Evolutionary conservation across 35 echinoderm and acorn worm genomes (phyloP), one percentile per base, ranked within the genome.

Genomic region (Heliocidaris tuberculata): DNA sequence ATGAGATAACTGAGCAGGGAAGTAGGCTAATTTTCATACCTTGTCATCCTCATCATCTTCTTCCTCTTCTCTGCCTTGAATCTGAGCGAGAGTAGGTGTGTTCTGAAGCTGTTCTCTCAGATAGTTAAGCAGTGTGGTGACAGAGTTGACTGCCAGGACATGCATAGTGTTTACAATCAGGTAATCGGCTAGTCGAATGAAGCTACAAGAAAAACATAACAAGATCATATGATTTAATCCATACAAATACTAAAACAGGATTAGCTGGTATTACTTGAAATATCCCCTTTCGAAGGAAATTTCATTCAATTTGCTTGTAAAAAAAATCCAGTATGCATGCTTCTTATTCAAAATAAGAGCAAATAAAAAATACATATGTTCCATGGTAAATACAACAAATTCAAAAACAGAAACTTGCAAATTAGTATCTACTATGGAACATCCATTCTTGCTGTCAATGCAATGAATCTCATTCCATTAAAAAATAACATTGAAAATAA

Each of bases 101-200:
- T 96, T 97, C 86, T 99, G 97, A 16, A 99, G 54, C 70, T 99
- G 98, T 56, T 99, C 98, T 65, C 93, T 96, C 95, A 99, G 90
- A 85, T 97, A 97, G 93, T 97, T 99, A 85, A 99, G 88, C 48
- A 99, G 92, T 6, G 98, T 97, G 48, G 98, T 96, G 35, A 99
- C 98, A 47, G 98, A 99, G 87, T 99, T 99, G 54, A 99, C 98
- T 30, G 98, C 96, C 59, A 99, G 85, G 30, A 99, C 97, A 94
- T 99, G 98, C 98, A 99, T 99, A 19, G 98, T 99, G 96, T 99
- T 99, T 13, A 99, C 98, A 92, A 99, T 99, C 91, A 99, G 95
- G 86, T 99, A 99, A 78, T 99, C 98, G 9, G 98, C 97, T 10
- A 99, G 92, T 10, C 98, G 95, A 78, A 99, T 99, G 86, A 99